Evolutionary conservation across 2,113 vertebrate genomes (phyloP), one percentile per base, ranked within the genome.

Genomic region (Peromyscus maniculatus): DNA sequence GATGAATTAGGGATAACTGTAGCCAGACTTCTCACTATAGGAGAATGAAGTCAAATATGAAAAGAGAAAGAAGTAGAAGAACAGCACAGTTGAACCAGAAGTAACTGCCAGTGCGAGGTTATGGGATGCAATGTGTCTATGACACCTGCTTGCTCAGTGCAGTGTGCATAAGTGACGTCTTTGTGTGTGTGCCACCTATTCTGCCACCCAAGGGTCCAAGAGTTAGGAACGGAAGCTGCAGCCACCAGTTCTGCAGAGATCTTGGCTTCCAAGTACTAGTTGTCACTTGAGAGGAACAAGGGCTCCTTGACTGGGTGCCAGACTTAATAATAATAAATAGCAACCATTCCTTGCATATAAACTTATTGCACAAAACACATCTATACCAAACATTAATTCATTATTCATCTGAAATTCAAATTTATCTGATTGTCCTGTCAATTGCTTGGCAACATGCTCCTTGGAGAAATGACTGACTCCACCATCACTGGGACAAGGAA

Each of bases 401-500:
- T 89, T 94, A 89, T 87, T 90, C 69, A 94, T 66, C 33, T 95
- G 91, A 87, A 86, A 89, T 96, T 72, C 39, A 77, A 91, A 91
- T 77, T 94, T 86, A 84, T 64, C 31, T 62, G 77, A 88, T 91
- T 87, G 71, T 80, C 21, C 22, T 96, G 11, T 79, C n/a, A 89
- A 94, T 94, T 75, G 74, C 75, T 43, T 91, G 95, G 49, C 93
- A 93, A 87, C 15, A 57, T 46, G 80, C 64, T 95, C 89, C 79
- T 95, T 71, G n/a, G 74, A 87, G 43, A 97, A 89, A 87, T 77
- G 90, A 59, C 9, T 57, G 64, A 46, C 69, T 88, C 31, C 55
- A 74, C 31, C 55, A 74, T 55, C 31, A 55, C 39, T 22, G 55
- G 52, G 69, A 21, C 22, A 94, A 59, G 86, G 36, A 74, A 94